These are phyloP conservation scores for Sebastes vulpes DNA, from an alignment of 2,797 vertebrate species.

Conservation along the genomic window DNA sequence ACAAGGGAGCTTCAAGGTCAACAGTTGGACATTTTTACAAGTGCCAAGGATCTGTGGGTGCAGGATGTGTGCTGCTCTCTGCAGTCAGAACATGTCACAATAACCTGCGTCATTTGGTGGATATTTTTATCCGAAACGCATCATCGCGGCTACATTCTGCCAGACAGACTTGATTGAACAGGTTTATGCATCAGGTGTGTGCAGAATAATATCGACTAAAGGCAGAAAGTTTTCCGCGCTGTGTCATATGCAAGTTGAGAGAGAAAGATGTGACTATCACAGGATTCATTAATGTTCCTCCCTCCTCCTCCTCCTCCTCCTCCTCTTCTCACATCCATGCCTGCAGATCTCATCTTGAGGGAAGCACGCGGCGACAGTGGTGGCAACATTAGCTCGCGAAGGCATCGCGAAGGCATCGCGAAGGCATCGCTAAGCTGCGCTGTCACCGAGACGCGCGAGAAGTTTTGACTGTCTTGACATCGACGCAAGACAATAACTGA, in stretches of 20 bases:
- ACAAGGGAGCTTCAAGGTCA: conserved; percentile 41
- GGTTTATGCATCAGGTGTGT: background rate
- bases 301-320: background rate
- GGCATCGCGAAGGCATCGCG: background rate
- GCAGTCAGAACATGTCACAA: conserved; percentile 8
- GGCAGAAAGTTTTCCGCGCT: background rate
- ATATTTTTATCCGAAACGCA: conserved; percentile 21
- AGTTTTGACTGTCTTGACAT: conserved; percentile 35
- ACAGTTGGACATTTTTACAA: conserved; percentile 1
- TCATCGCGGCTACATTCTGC: background rate
- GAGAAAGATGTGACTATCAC: conserved; percentile 12
- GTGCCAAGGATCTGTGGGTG: conserved; percentile 1
- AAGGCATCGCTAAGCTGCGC: conserved; percentile 21
- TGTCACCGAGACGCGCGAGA: conserved; percentile 23
- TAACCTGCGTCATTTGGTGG: background rate
- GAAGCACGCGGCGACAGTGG: conserved; percentile 5
- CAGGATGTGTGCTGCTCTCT: conserved; percentile 10
- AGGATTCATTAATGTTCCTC: conserved; percentile 22
- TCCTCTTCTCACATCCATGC: background rate
- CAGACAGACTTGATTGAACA: background rate
- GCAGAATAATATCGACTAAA: background rate
- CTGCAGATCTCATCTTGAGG: conserved; percentile 7
- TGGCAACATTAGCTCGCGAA: conserved; percentile 8
- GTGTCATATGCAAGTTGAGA: background rate
- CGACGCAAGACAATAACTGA: conserved; percentile 17